Conservation (phyloP, 2,113 vertebrate species). For the Morone saxatilis region DNA sequence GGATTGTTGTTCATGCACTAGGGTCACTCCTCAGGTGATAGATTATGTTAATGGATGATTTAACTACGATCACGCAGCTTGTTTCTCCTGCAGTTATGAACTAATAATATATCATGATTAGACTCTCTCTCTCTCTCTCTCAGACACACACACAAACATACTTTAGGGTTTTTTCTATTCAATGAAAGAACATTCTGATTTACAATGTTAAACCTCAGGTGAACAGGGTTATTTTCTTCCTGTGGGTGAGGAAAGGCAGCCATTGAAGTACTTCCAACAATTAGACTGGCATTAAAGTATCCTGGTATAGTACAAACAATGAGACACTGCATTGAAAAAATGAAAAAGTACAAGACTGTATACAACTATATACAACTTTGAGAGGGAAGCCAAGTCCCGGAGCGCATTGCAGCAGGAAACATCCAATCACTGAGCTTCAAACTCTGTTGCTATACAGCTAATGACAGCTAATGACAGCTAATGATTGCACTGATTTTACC, state of each 20-base stretch:
- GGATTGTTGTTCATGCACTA: constrained; percentile 33
- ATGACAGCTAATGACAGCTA: not conserved
- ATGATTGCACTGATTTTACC: not conserved
- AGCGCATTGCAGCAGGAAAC: constrained; percentile 3
- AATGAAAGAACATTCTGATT: not conserved
- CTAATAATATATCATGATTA: constrained; percentile 59
- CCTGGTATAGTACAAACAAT: not conserved
- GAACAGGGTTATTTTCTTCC: not conserved
- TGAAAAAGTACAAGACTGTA: constrained; percentile 7
- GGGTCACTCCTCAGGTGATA: constrained; percentile 55
- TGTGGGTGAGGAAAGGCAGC: not conserved
- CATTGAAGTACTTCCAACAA: constrained; percentile 16
- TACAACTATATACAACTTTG: not conserved
- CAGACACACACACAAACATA: constrained; percentile 14
- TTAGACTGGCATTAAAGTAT: not conserved
- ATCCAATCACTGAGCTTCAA: not conserved
- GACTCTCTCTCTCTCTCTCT: not conserved
- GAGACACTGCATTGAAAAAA: constrained; percentile 5
- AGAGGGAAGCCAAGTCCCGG: constrained; percentile 16
- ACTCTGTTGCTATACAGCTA: constrained; percentile 8
- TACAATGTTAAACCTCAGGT: not conserved
- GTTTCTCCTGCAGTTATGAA: constrained; percentile 49
- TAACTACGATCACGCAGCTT: constrained; percentile 46
- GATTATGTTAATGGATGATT: constrained; percentile 62
- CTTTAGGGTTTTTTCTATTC: constrained; percentile 12